Evolutionary conservation across 2,113 vertebrate genomes (phyloP), one percentile per base, ranked within the genome.

Genomic region (Oostethus manadensis): DNA sequence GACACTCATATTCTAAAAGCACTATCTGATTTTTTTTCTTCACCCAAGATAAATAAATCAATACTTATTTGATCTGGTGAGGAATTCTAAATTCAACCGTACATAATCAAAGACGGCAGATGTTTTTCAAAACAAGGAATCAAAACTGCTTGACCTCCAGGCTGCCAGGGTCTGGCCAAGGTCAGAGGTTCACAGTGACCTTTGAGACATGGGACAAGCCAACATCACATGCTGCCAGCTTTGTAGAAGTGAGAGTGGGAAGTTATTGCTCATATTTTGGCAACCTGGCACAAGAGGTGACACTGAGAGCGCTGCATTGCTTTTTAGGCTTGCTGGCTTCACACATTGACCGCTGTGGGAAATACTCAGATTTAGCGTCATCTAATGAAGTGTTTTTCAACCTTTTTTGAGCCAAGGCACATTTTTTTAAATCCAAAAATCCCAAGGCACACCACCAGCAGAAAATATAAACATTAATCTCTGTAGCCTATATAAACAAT

Each of bases 161-260:
- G 55, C 48, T 45, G 44, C 15, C 57, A 54, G 58, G 49, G 54
- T 77, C 66, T 35, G 40, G 53, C 44, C 22, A 47, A 44, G 79
- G 77, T 66, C 74, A 82, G 44, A 18, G 82, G 82, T 74, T 83
- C 79, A 78, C 0, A 74, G n/a, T 84, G 85, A 88, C 83, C 85
- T 79, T 68, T 50, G 9, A 49, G 71, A 35, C 73, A 60, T 18
- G 56, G 75, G 47, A 74, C 60, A 51, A 62, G 74, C 55, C 84
- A 64, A 58, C 40, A 47, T 87, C 83, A 87, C 78, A 71, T 86
- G 79, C 58, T 66, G 78, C 64, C 67, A 75, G 76, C 87, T 90
- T 89, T 89, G 22, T 89, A 89, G 88, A 90, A 90, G 89, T 89
- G 88, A 90, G 87, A 90, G 86, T 86, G 81, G 87, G 87, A 89